Evolutionary conservation across 2,888 invertebrate genomes (phyloP), one percentile per base, ranked within the genome.

Genomic region (Diaperis boleti): DNA sequence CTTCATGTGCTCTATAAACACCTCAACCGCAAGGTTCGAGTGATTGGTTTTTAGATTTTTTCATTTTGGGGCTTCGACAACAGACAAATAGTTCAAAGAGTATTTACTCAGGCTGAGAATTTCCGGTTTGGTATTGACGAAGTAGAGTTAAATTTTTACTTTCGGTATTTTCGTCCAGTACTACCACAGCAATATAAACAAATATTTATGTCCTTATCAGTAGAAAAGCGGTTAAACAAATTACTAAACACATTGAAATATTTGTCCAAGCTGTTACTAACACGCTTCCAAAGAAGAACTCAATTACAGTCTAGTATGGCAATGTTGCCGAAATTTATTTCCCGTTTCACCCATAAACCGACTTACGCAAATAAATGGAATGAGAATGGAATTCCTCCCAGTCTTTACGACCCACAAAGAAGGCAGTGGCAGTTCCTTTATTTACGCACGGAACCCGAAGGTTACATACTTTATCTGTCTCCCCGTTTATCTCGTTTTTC

Each of bases 341-440:
- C n/a, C n/a, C n/a, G n/a, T n/a, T n/a, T 26, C 8, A 26, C 6
- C 26, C 6, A 26, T 20, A 20, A 20, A 20, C 20, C 18, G 10
- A 42, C n/a, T 42, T 35, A n/a, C 22, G 22, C 14, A 20, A 39
- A 26, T 52, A 52, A 39, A 37, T 22, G 39, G 22, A 37, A 35
- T 15, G 39, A 39, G 22, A 11, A 29, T 41, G 42, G 29, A 41
- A 42, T 54, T 54, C 54, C 20, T 42, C 7, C 20, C 52, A 52
- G 33, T 20, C 35, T 56, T 56, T 45, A 44, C 45, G 44, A 56
- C 26, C 44, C 10, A 15, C 13, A 42, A 22, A 11, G 55, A 55
- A 55, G 41, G 10, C 31, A 44, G 14, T 44, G 42, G 26, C 37
- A 50, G 8, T 26, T 52, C 39, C 52, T 39, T 10, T 39, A 39